phyloP scores from a whole-genome alignment of 1,140 invertebrate genomes.

The Drosophila seguyi region DNA sequence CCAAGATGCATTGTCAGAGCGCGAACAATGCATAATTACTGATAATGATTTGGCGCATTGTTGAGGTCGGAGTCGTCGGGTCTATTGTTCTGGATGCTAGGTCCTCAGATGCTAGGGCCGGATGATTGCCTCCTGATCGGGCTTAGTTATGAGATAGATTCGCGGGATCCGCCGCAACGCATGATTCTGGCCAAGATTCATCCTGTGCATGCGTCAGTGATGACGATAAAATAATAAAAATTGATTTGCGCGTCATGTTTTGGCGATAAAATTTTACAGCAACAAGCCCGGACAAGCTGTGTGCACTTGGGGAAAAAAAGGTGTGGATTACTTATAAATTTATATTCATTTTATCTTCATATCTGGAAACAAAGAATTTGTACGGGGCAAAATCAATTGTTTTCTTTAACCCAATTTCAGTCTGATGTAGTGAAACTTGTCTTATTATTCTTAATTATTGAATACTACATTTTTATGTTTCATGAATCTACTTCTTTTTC shows the following conservation, averaged over 20 bases:
- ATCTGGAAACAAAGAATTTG: not conserved
- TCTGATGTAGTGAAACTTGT: not conserved
- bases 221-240: conserved; percentile 79
- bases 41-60: conserved; percentile 78
- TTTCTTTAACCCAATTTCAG: not conserved
- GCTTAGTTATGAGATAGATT: conserved; percentile 65
- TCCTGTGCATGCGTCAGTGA: conserved; percentile 43
- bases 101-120: conserved; percentile 19
- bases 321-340: not conserved
- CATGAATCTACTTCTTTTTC: too few relatives aligned
- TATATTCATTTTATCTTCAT: not conserved
- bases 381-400: not conserved
- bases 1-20: conserved; percentile 41
- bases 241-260: conserved; percentile 76
- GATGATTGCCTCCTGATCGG: conserved; percentile 61
- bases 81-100: conserved; percentile 63
- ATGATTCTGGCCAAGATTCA: conserved; percentile 23
- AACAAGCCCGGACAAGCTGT: not conserved
- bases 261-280: conserved; percentile 77
- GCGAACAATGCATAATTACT: conserved; percentile 79
- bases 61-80: conserved; percentile 46
- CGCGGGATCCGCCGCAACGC: conserved; percentile 21
- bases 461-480: not conserved
- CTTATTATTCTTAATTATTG: too few relatives aligned
- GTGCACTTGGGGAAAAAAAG: not conserved